Evolutionary conservation across 2,113 vertebrate genomes (phyloP), one percentile per base, ranked within the genome.

Genomic region (Ailuropoda melanoleuca): DNA sequence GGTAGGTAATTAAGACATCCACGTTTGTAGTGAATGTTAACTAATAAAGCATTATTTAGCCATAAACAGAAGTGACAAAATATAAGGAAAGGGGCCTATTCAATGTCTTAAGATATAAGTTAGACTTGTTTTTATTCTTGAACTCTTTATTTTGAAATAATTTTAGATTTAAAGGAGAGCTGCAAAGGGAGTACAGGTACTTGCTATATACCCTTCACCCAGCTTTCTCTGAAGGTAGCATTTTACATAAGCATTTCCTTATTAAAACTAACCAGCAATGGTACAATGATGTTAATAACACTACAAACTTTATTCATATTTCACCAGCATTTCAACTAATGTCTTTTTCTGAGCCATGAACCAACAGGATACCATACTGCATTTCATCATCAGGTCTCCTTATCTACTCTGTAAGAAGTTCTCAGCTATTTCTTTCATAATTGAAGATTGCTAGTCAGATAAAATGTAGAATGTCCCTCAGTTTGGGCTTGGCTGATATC

Each of bases 351-450:
- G 17, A 50, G 39, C 13, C 29, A 6, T 55, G 34, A 75, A 55
- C 6, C 12, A 21, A 15, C 68, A 11, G 3, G 43, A 34, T 4
- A n/a, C 2, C 1, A 19, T 55, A 11, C 14, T 55, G 0, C 62
- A 24, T 55, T 55, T 88, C 74, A 48, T 13, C 10, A 37, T 78
- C 18, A 21, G n/a, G 21, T 83, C 13, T 31, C 1, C 13, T 53
- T 83, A 19, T 84, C 21, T 74, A 26, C 18, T 24, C 6, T 64
- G 5, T 87, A 12, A 83, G 8, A 75, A 55, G 55, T 81, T 60
- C n/a, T 92, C 34, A 10, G n/a, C 6, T 3, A 62, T 85, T 4
- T 74, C 2, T 48, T 68, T 89, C 19, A 37, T 39, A 93, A 23
- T 3, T 77, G 13, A 91, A 88, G 8, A 14, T 24, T 85, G 17